A percentile compares a stretch with the other conserved stretches of the same genome.
Evolutionary conservation across 2,113 vertebrate species (phyloP).

Genomic region (Antennarius striatus): DNA sequence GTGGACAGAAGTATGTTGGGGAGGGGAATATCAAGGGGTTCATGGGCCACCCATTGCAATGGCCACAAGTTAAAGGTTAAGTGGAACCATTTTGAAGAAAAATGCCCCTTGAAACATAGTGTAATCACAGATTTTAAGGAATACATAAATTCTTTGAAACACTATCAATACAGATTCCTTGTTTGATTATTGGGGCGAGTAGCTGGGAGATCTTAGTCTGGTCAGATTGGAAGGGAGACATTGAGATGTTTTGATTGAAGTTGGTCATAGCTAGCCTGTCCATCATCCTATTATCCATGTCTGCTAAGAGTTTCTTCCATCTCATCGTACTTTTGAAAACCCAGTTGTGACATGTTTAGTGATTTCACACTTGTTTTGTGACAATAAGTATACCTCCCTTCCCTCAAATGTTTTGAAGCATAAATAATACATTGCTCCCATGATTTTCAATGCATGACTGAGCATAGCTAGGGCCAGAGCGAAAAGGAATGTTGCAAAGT

Average conservation of each 20-base stretch:
- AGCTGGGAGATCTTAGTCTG: conserved; percentile 56
- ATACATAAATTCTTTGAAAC: conserved; percentile 48
- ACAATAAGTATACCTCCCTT: conserved; percentile 37
- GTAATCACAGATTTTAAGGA: conserved; percentile 37
- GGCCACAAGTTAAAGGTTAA: conserved; percentile 74
- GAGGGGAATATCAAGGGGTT: conserved; percentile 31
- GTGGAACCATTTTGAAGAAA: conserved; percentile 49
- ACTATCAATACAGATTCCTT: conserved; percentile 8
- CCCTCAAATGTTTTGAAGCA: conserved; percentile 65
- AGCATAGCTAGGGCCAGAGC: conserved; percentile 72
- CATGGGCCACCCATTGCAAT: conserved; percentile 56
- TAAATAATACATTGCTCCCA: conserved; percentile 74
- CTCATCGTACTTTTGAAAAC: conserved; percentile 42
- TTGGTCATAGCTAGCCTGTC: conserved; percentile 50
- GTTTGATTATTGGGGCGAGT: conserved; percentile 35
- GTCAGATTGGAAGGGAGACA: conserved; percentile 35
- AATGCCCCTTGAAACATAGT: conserved; percentile 21
- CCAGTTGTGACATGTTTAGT: conserved; percentile 68
- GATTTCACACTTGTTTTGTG: conserved; percentile 69
- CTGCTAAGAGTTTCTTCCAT: conserved; percentile 29
- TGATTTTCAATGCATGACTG: conserved; percentile 77
- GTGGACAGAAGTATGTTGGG: conserved; percentile 63
- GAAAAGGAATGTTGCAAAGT: conserved; percentile 78
- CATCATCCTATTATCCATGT: conserved; percentile 38
- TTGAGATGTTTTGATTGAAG: conserved; percentile 51